These are phyloP conservation scores for Haliclona indistincta DNA, from an alignment of 37 sponge, comb jelly and placozoan genomes.

Conservation along the genomic window DNA sequence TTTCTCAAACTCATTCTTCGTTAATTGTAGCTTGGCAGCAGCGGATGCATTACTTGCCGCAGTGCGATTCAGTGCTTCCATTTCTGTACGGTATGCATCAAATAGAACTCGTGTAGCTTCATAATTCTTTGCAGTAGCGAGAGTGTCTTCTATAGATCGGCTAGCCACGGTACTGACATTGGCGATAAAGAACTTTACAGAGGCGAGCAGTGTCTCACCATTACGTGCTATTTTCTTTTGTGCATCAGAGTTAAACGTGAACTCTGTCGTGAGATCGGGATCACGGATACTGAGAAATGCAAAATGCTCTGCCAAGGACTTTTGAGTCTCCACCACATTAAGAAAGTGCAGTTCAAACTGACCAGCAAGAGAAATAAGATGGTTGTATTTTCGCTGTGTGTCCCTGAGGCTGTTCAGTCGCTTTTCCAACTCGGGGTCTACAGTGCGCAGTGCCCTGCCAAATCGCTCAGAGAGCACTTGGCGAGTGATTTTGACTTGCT, in stretches of 20 bases:
- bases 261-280: conserved; percentile 79
- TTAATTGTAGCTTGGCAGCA: conserved; percentile 40
- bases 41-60: conserved; percentile 39
- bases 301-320: conserved; percentile 85
- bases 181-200: conserved; percentile 58
- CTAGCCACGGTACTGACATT: conserved; percentile 74
- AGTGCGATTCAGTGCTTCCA: conserved; percentile 58
- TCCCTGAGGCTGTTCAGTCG: conserved; percentile 66
- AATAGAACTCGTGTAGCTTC: conserved; percentile 74
- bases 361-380: conserved; percentile 51
- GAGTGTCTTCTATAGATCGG: conserved; percentile 94
- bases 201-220: conserved; percentile 70
- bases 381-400: conserved; percentile 79
- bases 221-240: conserved; percentile 74
- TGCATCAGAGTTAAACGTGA: conserved; percentile 74
- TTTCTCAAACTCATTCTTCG: conserved; percentile 70
- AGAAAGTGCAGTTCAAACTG: conserved; percentile 60
- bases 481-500: conserved; percentile 64
- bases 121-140: conserved; percentile 81
- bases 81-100: conserved; percentile 85
- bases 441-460: conserved; percentile 74
- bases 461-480: conserved; percentile 85
- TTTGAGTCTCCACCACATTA: conserved; percentile 72
- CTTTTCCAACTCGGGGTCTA: conserved; percentile 70
- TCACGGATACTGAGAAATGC: conserved; percentile 75